phyloP scores from a whole-genome alignment of 2,888 invertebrate species.

The Coenonympha arcania region DNA sequence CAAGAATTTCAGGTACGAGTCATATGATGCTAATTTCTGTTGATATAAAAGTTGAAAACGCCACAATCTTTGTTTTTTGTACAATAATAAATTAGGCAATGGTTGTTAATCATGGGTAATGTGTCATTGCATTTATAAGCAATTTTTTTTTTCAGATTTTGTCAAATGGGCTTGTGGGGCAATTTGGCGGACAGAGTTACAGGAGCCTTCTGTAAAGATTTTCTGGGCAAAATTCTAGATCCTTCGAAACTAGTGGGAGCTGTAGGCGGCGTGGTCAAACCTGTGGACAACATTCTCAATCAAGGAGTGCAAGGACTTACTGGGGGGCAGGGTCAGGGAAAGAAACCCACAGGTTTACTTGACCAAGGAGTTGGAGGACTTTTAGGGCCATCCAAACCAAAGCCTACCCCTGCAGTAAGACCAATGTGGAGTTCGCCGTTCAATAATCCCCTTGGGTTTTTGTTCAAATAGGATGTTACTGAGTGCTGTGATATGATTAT shows the following conservation, averaged over 20 bases:
- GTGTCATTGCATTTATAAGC: neutral
- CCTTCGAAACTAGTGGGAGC: conserved; percentile 33
- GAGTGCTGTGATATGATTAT: neutral
- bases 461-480: neutral
- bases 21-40: neutral
- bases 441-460: conserved; percentile 22
- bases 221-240: conserved; percentile 48
- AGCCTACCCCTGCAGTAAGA: conserved; percentile 10
- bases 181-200: conserved; percentile 74
- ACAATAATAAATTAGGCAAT: too few species aligned
- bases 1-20: conserved; percentile 58
- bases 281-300: neutral
- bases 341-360: conserved; percentile 1
- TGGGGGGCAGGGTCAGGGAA: neutral
- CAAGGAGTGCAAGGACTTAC: neutral
- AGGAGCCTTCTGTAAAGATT: conserved; percentile 68
- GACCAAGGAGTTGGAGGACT: conserved; percentile 11
- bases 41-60: too few species aligned
- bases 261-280: neutral
- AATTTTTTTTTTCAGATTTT: conserved; percentile 60
- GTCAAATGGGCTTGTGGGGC: conserved; percentile 81
- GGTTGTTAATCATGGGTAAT: too few species aligned
- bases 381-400: conserved; percentile 6
- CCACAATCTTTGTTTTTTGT: too few species aligned
- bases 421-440: conserved; percentile 20